Evolutionary conservation across 2,888 invertebrate genomes (phyloP), one percentile per base, ranked within the genome.

Genomic region (Conistra vaccinii): DNA sequence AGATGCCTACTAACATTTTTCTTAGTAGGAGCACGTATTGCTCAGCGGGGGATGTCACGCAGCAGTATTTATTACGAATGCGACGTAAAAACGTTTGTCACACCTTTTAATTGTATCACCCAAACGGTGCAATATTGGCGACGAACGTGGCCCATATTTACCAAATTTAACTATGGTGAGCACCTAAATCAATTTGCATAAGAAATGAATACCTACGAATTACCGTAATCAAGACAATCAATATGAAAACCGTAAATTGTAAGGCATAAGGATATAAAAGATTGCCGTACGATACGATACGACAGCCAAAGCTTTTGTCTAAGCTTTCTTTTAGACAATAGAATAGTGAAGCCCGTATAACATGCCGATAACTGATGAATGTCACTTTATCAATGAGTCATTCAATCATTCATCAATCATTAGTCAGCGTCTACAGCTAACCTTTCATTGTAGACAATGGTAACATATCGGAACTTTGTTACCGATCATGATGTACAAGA

Each of bases 1-100:
- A 95, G 94, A 96, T 95, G 92, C 95, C 92, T 92, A 90, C 91
- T 89, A 89, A 94, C 94, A 95, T 95, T 96, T 94, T 95, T 94
- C 94, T 94, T 91, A 92, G 93, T 90, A 89, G 89, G 87, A 93
- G 93, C 95, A 96, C 95, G 95, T 95, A 94, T 91, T 91, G 89
- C 94, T 89, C 94, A 80, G 87, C 92, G 89, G 94, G 94, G 90
- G 92, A 91, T 91, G 91, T 91, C 91, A 87, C 89, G 88, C 90
- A 88, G 84, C 87, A 86, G 83, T 89, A 89, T 90, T 92, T 91
- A 90, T 85, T 90, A 90, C 86, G 87, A 90, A 91, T 89, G 89
- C 90, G 86, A 90, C 91, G 90, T 89, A 93, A 94, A 93, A 92
- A 92, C 88, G 85, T 89, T 90, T 88, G 83, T 81, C 81, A 80